phyloP scores from a whole-genome alignment of 2,797 vertebrate genomes.

The Leuciscus waleckii region DNA sequence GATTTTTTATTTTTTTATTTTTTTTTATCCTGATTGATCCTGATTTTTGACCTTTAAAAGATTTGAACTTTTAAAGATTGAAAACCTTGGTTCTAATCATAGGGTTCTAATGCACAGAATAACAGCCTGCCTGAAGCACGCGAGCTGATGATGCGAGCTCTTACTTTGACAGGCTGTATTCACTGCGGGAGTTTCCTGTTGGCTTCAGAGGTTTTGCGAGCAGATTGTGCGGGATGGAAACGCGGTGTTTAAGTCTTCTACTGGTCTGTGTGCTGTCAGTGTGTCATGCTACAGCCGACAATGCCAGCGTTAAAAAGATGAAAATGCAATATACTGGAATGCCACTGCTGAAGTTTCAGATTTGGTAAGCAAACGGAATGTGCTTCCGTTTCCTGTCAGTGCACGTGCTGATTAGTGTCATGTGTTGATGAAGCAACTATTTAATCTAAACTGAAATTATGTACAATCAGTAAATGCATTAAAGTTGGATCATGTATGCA shows the following conservation, averaged over 20 bases:
- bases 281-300: conserved; percentile 77
- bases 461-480: background rate
- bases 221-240: conserved; percentile 61
- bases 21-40: too few species aligned
- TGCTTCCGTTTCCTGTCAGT: conserved; percentile 9
- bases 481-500: background rate
- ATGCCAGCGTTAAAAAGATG: conserved; percentile 85
- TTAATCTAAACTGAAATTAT: background rate
- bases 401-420: background rate
- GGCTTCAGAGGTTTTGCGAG: background rate
- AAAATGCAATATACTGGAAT: conserved; percentile 94
- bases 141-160: background rate
- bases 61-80: background rate
- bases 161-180: conserved; percentile 20
- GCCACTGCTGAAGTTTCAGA: conserved; percentile 94
- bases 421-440: background rate
- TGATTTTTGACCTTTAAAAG: too few species aligned
- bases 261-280: conserved; percentile 71
- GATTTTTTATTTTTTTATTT: too few species aligned
- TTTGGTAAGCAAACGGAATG: conserved; percentile 81
- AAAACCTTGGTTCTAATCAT: too few species aligned
- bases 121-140: background rate
- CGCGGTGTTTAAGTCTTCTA: conserved; percentile 73
- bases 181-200: background rate
- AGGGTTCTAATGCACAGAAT: background rate